phyloP scores from a whole-genome alignment of 2,113 vertebrate species.

The Mirounga angustirostris region DNA sequence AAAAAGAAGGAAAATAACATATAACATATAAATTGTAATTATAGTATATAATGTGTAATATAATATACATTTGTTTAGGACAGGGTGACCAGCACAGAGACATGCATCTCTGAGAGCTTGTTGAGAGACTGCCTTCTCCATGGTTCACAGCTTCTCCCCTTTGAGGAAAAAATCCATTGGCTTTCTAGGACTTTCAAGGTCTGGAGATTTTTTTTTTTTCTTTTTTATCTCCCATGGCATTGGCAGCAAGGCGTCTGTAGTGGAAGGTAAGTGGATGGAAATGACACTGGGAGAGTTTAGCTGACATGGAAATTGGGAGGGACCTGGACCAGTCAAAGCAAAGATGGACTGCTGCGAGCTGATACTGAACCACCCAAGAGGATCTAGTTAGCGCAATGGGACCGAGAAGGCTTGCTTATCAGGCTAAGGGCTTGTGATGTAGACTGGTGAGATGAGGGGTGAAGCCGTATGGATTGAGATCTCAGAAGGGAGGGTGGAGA shows the following conservation, averaged over 20 bases:
- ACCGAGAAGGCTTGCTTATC: background rate
- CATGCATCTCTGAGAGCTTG: background rate
- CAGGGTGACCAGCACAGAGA: background rate
- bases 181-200: background rate
- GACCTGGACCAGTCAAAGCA: background rate
- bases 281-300: background rate
- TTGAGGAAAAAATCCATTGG: background rate
- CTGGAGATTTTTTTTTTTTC: background rate
- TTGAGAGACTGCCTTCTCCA: background rate
- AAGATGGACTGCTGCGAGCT: background rate
- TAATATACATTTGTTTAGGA: background rate
- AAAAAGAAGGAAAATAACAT: background rate
- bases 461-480: background rate
- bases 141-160: background rate
- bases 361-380: background rate
- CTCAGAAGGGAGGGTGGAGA: background rate
- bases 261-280: background rate
- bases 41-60: background rate
- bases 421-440: background rate
- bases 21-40: background rate
- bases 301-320: background rate
- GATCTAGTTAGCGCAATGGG: background rate
- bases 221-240: background rate
- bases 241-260: background rate
- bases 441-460: background rate